phyloP scores from a whole-genome alignment of 2,888 invertebrate genomes.

The Euplagia quadripunctaria region DNA sequence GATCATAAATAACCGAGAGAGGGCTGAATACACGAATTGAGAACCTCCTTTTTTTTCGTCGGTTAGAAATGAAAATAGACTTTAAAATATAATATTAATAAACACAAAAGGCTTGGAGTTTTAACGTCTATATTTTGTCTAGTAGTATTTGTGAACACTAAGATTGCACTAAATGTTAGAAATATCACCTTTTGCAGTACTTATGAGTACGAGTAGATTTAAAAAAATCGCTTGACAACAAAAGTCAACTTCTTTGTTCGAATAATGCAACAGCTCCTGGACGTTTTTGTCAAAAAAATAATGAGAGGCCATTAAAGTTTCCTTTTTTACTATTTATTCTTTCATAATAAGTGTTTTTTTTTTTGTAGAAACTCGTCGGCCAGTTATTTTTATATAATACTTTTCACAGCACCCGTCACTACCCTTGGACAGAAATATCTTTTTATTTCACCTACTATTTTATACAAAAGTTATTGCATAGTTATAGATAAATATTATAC shows the following conservation, averaged over 20 bases:
- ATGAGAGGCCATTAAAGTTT: conserved; percentile 18
- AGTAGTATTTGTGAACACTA: too few relatives aligned
- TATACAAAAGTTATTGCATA: background rate
- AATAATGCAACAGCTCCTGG: conserved; percentile 9
- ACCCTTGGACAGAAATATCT: background rate
- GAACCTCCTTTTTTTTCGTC: too few relatives aligned
- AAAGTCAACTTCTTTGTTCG: conserved; percentile 2
- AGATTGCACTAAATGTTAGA: too few relatives aligned
- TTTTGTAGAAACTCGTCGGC: background rate
- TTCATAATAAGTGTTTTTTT: background rate
- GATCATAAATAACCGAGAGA: too few relatives aligned
- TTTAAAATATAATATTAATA: too few relatives aligned
- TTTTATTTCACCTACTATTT: background rate
- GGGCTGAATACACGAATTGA: too few relatives aligned
- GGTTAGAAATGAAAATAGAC: too few relatives aligned
- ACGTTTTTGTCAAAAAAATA: conserved; percentile 15
- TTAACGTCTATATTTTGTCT: too few relatives aligned
- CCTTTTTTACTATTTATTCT: conserved; percentile 9
- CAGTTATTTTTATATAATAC: background rate
- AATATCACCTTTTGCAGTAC: too few relatives aligned
- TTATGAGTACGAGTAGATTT: too few relatives aligned
- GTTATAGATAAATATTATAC: background rate
- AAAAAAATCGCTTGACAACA: background rate
- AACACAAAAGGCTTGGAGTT: too few relatives aligned
- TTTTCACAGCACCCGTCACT: background rate